Base-by-base conservation (phyloP, 2,888 invertebrate genomes). In the Diaphora mendica region DNA sequence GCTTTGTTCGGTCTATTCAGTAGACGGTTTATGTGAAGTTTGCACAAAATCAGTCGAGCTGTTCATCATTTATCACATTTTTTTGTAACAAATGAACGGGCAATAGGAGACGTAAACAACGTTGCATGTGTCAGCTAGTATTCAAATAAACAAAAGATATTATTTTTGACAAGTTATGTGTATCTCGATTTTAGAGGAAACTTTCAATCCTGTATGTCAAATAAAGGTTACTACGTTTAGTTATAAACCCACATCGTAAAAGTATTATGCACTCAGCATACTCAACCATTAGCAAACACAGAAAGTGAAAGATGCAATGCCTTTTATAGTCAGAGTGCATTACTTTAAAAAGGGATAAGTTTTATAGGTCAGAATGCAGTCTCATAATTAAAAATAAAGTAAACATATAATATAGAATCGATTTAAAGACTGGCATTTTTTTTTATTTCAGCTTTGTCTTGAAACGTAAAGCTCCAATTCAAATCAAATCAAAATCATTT, bases 261-360 rank as follows among this genome's bases (percentile, higher is more conserved):
- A 74, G 42, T 42, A 44, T 44, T 44, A 11, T 42, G 68, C 55
- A 59, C 59, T 59, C 15, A 42, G 67, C 48, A 69, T 71, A 72
- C 75, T 75, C 69, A 78, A 80, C 83, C 82, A 80, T 85, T 84
- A 82, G 84, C 73, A 82, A 71, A 39, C 51, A 72, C 77, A 76
- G 82, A 87, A 86, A 88, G 87, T 86, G 87, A 88, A 86, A 86
- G 86, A 88, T 82, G 79, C 86, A 83, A 79, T 65, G 68, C 77
- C 82, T 85, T 86, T 84, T 80, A 87, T 76, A 64, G 64, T 62
- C 69, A 64, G 73, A 78, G 78, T 76, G 81, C 71, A 77, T 74
- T 76, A 71, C 67, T 77, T 73, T 76, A 77, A 76, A 74, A 77
- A 73, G 75, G 74, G 76, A 75, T 80, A 64, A 35, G 55, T 77